A percentile compares a stretch with the other conserved stretches of the same genome.
phyloP scores from a whole-genome alignment of 1,140 invertebrate genomes.

The Neodiprion fabricii region DNA sequence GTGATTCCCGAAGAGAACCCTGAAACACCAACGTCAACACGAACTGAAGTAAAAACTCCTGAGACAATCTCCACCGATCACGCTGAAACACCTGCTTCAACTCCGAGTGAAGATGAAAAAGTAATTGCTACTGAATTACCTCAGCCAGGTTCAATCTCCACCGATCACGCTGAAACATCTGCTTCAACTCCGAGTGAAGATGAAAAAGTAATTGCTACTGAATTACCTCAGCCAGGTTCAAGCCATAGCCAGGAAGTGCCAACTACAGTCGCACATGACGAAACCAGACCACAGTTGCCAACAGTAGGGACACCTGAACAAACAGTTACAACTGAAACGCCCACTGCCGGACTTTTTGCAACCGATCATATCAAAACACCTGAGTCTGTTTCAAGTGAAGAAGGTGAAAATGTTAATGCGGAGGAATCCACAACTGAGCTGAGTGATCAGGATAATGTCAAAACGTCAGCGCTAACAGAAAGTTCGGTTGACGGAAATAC shows the following conservation, averaged over 20 bases:
- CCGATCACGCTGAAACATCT: not conserved
- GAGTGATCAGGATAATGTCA: not conserved
- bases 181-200: not conserved
- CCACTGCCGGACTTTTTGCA: not conserved
- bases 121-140: not conserved
- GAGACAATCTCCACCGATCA: not conserved
- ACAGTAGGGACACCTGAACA: not conserved
- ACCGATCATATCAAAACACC: conserved; percentile 12
- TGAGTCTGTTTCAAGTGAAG: conserved; percentile 30
- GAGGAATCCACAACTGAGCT: not conserved
- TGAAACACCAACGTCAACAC: not conserved
- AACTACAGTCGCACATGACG: not conserved
- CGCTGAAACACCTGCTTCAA: not conserved
- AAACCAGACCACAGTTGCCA: not conserved
- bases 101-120: not conserved
- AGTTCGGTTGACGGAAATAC: not conserved
- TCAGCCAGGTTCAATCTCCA: not conserved
- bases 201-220: not conserved
- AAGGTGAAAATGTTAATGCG: conserved; percentile 15
- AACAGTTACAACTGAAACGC: not conserved
- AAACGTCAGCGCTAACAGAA: not conserved
- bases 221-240: not conserved
- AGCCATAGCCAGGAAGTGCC: too few relatives aligned
- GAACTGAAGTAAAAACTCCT: not conserved
- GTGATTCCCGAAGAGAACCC: not conserved